Percentiles rank a stretch among this genome's conserved stretches.
Conservation (phyloP, 1,140 invertebrate species). For the Drosophila grimshawi region DNA sequence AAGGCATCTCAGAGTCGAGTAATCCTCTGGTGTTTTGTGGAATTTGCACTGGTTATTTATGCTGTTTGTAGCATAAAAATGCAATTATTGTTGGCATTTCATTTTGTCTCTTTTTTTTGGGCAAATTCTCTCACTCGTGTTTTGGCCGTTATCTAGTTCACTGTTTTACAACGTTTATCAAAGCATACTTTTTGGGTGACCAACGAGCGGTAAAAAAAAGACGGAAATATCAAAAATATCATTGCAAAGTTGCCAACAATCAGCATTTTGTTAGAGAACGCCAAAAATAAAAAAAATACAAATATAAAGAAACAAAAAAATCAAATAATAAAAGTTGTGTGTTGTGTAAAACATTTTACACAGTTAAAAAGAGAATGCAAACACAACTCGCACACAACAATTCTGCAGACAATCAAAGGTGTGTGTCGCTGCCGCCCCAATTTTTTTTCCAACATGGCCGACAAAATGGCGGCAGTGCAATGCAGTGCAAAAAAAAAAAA, state of each 20-base stretch:
- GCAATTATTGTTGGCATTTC: conserved; percentile 69
- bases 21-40: neutral
- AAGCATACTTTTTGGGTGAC: conserved; percentile 40
- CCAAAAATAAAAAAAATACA: conserved; percentile 5
- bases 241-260: conserved; percentile 40
- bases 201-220: conserved; percentile 6
- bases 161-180: conserved; percentile 28
- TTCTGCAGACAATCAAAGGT: conserved; percentile 25
- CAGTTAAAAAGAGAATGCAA: conserved; percentile 2
- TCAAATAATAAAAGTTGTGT: neutral
- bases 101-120: conserved; percentile 12
- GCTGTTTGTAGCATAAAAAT: conserved; percentile 68
- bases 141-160: conserved; percentile 27
- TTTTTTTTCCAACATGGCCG: conserved; percentile 16
- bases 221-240: conserved; percentile 29
- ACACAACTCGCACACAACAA: conserved; percentile 21
- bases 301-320: conserved; percentile 7
- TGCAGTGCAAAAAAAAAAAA: conserved; percentile 6
- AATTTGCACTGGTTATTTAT: conserved; percentile 38
- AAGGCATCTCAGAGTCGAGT: conserved; percentile 1
- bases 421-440: conserved; percentile 10
- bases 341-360: conserved; percentile 13
- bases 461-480: conserved; percentile 21
- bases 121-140: conserved; percentile 12
- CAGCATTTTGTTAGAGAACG: conserved; percentile 32